Conservation (phyloP, 2,113 vertebrate genomes). For the Copsychus sechellarum region DNA sequence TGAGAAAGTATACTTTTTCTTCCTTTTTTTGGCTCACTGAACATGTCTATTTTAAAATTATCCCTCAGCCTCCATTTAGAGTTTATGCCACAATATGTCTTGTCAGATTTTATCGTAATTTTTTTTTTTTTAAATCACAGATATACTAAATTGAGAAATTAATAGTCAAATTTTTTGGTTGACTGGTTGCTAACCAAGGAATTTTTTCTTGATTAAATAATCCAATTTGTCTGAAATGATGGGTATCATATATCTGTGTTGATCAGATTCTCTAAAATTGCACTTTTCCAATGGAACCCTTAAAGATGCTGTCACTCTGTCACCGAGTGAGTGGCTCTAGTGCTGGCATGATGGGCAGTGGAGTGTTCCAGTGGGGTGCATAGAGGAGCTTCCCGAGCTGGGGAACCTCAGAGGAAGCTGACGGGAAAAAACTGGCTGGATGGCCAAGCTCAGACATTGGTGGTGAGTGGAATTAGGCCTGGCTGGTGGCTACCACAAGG, state of each 20-base stretch:
- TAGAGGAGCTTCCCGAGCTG: accelerated
- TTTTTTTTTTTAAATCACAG: neutral
- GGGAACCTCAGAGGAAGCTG: neutral
- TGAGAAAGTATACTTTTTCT: neutral
- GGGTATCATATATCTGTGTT: neutral
- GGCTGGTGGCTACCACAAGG: neutral
- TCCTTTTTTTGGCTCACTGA: neutral
- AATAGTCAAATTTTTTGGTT: neutral
- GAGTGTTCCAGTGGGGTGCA: neutral
- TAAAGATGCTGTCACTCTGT: neutral
- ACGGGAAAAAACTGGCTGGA: neutral
- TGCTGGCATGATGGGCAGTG: accelerated
- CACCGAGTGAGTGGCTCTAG: accelerated
- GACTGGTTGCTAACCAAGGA: neutral
- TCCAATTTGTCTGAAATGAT: neutral
- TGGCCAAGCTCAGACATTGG: neutral
- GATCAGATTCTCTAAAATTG: neutral
- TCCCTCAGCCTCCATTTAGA: neutral
- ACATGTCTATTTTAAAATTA: neutral
- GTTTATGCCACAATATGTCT: neutral
- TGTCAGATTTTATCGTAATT: neutral
- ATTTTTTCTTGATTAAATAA: neutral
- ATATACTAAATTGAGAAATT: neutral
- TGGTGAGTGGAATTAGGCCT: neutral
- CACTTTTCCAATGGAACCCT: neutral